Conservation (phyloP, 92 coral and sea anemone genomes). For the Zoanthus sociatus region DNA sequence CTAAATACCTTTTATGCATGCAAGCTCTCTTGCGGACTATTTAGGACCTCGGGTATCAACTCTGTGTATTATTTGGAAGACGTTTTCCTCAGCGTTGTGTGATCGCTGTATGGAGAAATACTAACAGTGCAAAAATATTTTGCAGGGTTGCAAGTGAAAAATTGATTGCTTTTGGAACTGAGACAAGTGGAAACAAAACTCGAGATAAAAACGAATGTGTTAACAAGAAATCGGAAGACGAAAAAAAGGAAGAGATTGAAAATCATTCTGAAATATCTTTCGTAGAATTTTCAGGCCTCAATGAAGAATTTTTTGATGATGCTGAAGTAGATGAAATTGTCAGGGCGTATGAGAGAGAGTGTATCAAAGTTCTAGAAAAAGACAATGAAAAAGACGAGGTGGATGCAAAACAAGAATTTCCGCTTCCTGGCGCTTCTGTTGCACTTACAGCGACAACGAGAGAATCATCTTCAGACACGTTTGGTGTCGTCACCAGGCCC, state of each 20-base stretch:
- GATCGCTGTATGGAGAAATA: not conserved
- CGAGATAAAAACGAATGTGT: not conserved
- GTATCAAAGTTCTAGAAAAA: slow-evolving; percentile 41
- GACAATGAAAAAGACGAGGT: slow-evolving; percentile 13
- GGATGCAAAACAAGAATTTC: slow-evolving; percentile 59
- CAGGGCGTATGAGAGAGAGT: slow-evolving; percentile 61
- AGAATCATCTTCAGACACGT: not conserved
- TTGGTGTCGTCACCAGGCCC: not conserved
- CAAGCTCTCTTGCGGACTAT: too few species aligned
- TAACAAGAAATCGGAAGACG: not conserved
- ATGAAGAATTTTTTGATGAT: slow-evolving; percentile 58
- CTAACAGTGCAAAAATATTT: not conserved
- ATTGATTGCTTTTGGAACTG: not conserved
- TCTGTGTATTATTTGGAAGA: too few species aligned
- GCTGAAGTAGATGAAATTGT: slow-evolving; percentile 68
- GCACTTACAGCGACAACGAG: slow-evolving; percentile 2
- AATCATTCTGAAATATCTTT: not conserved
- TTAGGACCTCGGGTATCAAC: too few species aligned
- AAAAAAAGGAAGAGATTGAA: not conserved
- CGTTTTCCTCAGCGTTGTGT: not conserved
- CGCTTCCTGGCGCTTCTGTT: slow-evolving; percentile 39
- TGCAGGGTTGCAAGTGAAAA: not conserved
- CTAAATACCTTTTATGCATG: too few species aligned
- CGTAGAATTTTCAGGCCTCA: slow-evolving; percentile 25
- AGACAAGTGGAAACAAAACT: not conserved